Base-by-base conservation (phyloP, 92 coral and sea anemone species). In the Epizoanthus ramosus region DNA sequence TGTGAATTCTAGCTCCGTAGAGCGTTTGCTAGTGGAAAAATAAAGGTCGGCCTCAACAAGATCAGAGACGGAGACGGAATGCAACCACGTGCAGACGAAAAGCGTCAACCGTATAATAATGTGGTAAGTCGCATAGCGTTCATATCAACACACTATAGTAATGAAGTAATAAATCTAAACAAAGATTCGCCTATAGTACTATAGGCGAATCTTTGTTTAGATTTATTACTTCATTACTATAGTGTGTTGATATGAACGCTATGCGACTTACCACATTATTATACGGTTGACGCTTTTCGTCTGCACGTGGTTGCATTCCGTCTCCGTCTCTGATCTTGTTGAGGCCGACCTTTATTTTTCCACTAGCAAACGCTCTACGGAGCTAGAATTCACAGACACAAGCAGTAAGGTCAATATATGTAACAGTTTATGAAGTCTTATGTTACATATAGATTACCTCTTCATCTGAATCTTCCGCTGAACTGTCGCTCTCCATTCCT, bases 311-410 rank as follows among this genome's bases (percentile, higher is more conserved):
- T 17, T 33, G 54, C 3, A 37, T 6, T 37, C 43, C 43, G 6
- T 63, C 43, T 37, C 43, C 43, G 6, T 63, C 64, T 21, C 68
- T 85, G 1, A 89, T 57, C 73, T 68, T 86, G 90, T 93, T 96
- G 83, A 96, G 79, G 56, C 99, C 99, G 9, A 90, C 97, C 80
- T 96, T 89, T 31, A 96, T 90, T 67, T 90, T 91, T 2, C 99
- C 99, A 33, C 91, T 84, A 43, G 93, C 85, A 72, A 96, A 96
- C 47, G 97, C 95, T 68, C 86, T 88, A 73, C 90, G 98, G 39
- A 96, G 92, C 99, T 96, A 85, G 79, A 54, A 65, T 16, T 17
- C 16, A 19, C 52, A 54, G 52, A 59, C 16, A 57, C 15, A 16
- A 61, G 23, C 18, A 15, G 41, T 52, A 56, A n/a, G 50, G 2